Conservation (phyloP, 2,888 invertebrate species). For the Archips crataeganus region DNA sequence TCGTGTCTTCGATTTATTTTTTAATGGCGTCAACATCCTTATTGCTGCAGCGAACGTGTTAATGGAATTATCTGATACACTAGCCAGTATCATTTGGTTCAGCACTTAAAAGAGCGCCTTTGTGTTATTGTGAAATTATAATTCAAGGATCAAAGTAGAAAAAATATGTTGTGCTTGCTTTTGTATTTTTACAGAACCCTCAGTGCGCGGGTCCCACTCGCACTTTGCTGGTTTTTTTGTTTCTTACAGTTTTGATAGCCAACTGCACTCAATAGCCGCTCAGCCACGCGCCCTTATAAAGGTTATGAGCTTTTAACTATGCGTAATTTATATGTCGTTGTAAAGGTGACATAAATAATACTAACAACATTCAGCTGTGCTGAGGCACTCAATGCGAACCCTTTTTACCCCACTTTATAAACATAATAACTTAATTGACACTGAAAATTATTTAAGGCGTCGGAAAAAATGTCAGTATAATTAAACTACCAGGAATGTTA, state of each 20-base stretch:
- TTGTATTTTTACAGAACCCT: neutral
- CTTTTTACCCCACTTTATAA: neutral
- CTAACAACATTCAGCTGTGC: neutral
- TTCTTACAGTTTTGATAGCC: neutral
- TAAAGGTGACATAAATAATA: conserved; percentile 16
- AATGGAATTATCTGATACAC: too few species aligned
- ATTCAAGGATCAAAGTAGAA: too few species aligned
- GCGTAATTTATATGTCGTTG: conserved; percentile 35
- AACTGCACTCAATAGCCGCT: neutral
- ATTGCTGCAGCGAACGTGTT: too few species aligned
- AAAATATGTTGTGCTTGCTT: too few species aligned
- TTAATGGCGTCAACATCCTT: too few species aligned
- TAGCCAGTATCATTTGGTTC: too few species aligned
- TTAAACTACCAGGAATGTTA: too few species aligned
- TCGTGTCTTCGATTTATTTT: too few species aligned
- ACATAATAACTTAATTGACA: conserved; percentile 33
- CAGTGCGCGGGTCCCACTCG: neutral
- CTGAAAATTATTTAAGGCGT: conserved; percentile 24
- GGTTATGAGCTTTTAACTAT: conserved; percentile 37
- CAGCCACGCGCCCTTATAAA: neutral
- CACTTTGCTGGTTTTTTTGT: neutral
- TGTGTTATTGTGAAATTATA: too few species aligned
- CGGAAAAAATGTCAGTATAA: neutral
- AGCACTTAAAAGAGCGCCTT: too few species aligned
- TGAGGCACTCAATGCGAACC: neutral